Evolutionary conservation across 2,888 invertebrate species (phyloP).

Genomic region (Monopis laevigella): DNA sequence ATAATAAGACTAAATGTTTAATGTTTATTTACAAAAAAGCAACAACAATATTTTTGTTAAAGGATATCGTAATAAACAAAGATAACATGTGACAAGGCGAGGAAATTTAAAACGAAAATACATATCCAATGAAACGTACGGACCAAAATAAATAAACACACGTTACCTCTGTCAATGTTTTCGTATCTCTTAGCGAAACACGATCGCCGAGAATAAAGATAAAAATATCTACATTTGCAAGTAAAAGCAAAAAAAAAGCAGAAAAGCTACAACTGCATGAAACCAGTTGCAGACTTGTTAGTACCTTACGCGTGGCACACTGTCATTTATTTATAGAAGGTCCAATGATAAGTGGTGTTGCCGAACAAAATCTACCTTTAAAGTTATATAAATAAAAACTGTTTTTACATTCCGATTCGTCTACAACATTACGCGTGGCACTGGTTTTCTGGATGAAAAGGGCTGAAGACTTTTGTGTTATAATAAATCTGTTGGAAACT

Average conservation of each 20-base stretch:
- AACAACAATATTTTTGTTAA: too few relatives aligned
- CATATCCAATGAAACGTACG: too few relatives aligned
- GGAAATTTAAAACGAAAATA: too few relatives aligned
- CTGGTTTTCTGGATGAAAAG: conserved; percentile 9
- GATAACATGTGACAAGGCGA: too few relatives aligned
- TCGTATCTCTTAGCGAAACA: conserved; percentile 6
- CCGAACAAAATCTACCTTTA: too few relatives aligned
- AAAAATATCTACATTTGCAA: conserved; percentile 9
- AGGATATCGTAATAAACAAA: too few relatives aligned
- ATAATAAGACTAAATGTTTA: too few relatives aligned
- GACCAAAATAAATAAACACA: conserved; percentile 1
- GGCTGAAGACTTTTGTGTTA: not conserved
- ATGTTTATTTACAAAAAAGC: too few relatives aligned
- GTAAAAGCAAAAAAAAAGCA: not conserved
- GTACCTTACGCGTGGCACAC: conserved; percentile 11
- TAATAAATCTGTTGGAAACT: too few relatives aligned
- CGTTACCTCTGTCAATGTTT: not conserved
- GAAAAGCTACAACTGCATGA: not conserved
- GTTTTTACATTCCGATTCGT: conserved; percentile 4
- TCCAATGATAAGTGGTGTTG: too few relatives aligned
- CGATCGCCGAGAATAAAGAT: conserved; percentile 2
- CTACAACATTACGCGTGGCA: conserved; percentile 3
- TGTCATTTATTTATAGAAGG: too few relatives aligned
- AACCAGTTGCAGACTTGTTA: conserved; percentile 12
- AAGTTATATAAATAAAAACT: not conserved